Conservation (phyloP, 2,888 invertebrate species). For the Fragum fragum region DNA sequence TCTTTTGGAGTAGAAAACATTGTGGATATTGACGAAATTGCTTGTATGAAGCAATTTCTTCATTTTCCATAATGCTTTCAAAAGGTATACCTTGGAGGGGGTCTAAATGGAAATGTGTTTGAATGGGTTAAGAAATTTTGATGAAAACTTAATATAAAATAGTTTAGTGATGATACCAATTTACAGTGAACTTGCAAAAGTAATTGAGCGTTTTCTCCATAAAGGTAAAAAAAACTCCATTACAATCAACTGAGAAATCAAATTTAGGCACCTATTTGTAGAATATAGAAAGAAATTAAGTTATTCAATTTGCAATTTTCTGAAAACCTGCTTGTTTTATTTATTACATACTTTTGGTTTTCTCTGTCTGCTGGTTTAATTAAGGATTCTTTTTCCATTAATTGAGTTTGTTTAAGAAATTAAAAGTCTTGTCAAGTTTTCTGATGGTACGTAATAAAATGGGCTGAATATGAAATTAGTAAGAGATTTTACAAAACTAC, state of each 20-base stretch:
- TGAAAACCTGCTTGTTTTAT: constrained; percentile 26
- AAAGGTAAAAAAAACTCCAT: neutral
- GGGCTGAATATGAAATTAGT: too few species aligned
- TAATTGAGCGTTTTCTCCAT: constrained; percentile 31
- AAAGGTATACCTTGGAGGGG: too few species aligned
- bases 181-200: too few species aligned
- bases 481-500: too few species aligned
- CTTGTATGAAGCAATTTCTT: too few species aligned
- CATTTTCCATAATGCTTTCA: too few species aligned
- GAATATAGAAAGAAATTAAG: constrained; percentile 33
- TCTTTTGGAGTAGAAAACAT: too few species aligned
- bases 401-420: constrained; percentile 38
- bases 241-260: constrained; percentile 3
- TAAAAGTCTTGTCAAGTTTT: constrained; percentile 34
- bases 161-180: too few species aligned
- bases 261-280: constrained; percentile 29
- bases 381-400: constrained; percentile 39
- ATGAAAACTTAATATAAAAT: too few species aligned
- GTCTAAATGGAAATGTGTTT: too few species aligned
- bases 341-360: constrained; percentile 27
- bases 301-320: constrained; percentile 28
- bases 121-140: too few species aligned
- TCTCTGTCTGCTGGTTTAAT: constrained; percentile 34
- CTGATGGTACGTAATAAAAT: neutral
- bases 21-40: too few species aligned